These are phyloP conservation scores for Drosophila orena DNA, from an alignment of 1,140 invertebrate species.

Conservation along the genomic window DNA sequence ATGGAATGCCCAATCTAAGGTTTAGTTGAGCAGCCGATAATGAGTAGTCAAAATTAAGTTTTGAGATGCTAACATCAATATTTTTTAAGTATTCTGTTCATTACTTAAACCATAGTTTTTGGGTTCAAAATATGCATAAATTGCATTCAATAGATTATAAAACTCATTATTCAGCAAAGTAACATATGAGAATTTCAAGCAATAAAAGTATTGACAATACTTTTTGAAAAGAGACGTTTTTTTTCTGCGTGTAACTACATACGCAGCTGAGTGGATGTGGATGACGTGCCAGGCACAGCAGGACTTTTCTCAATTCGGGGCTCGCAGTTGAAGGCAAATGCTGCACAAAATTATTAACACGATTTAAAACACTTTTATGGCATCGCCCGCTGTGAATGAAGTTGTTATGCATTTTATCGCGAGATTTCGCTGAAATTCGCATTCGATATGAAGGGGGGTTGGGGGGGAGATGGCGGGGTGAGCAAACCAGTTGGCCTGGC, in stretches of 20 bases:
- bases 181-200: no score
- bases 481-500: constrained; percentile 52
- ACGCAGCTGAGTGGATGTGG: constrained; percentile 40
- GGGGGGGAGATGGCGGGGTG: constrained; percentile 13
- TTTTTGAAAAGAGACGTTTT: background rate
- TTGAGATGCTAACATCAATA: no score
- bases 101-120: no score
- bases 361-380: constrained; percentile 85
- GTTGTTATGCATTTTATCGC: constrained; percentile 84
- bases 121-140: no score
- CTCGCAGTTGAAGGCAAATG: constrained; percentile 64
- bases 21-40: no score
- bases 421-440: constrained; percentile 72
- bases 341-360: constrained; percentile 84
- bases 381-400: constrained; percentile 83
- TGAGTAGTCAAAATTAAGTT: no score
- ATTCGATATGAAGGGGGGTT: constrained; percentile 21
- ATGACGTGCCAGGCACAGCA: constrained; percentile 78
- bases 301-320: constrained; percentile 74
- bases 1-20: no score
- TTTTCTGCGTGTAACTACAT: constrained; percentile 23
- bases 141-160: no score
- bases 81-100: no score
- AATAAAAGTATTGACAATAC: no score
- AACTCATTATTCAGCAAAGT: no score